phyloP scores from a whole-genome alignment of 1,140 invertebrate species.

The Anastrepha ludens region DNA sequence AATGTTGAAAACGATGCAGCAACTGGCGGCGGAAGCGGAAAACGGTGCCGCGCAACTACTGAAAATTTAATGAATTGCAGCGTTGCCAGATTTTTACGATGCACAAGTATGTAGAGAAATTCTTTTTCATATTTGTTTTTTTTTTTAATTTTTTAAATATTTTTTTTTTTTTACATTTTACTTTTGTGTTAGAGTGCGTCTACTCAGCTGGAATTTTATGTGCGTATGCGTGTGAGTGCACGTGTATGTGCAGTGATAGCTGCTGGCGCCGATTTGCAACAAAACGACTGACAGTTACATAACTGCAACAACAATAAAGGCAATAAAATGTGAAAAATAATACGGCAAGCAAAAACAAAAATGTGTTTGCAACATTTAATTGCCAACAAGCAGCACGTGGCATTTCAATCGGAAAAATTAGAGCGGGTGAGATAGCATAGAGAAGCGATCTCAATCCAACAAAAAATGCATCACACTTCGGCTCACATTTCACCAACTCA shows the following conservation, averaged over 20 bases:
- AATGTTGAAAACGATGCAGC: slow-evolving; percentile 42
- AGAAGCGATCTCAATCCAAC: no score
- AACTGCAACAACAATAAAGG: not conserved
- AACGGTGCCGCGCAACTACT: not conserved
- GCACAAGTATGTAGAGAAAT: not conserved
- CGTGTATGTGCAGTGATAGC: not conserved
- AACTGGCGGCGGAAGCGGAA: slow-evolving; percentile 23
- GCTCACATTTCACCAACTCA: slow-evolving; percentile 10
- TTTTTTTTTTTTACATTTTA: not conserved
- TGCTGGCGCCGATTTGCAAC: slow-evolving; percentile 33
- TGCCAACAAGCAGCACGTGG: slow-evolving; percentile 2
- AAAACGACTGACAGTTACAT: not conserved
- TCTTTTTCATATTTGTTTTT: not conserved
- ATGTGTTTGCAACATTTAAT: slow-evolving; percentile 1
- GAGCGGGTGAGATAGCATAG: not conserved
- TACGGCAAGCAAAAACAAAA: not conserved
- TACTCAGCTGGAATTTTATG: slow-evolving; percentile 37
- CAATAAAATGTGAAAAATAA: not conserved
- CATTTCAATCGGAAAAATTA: not conserved
- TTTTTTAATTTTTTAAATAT: not conserved
- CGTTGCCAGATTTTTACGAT: slow-evolving; percentile 49
- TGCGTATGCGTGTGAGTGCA: not conserved
- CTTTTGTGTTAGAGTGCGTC: not conserved
- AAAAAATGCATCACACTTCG: not conserved
- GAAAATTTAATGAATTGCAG: slow-evolving; percentile 47